Conservation (phyloP, 2,888 invertebrate species). For the Caenorhabditis sp. region DNA sequence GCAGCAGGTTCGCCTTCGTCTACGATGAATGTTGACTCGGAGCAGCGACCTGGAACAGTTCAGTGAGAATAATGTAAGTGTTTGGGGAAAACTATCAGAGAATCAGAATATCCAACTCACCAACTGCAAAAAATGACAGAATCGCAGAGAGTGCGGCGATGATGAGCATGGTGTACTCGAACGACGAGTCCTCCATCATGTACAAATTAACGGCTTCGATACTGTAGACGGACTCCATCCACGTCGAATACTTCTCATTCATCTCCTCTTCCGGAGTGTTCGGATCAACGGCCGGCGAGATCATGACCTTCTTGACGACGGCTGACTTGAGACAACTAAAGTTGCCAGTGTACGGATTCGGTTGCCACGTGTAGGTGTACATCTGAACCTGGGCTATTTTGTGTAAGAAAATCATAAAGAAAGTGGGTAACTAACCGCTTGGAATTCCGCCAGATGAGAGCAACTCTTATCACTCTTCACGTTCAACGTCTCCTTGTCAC, state of each 20-base stretch:
- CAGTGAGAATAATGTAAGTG: too few relatives aligned
- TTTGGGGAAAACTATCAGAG: too few relatives aligned
- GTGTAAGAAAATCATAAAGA: background rate
- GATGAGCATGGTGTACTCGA: slow-evolving; percentile 51
- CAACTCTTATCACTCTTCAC: slow-evolving; percentile 67
- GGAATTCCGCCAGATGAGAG: slow-evolving; percentile 61
- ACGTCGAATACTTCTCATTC: slow-evolving; percentile 74
- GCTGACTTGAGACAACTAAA: slow-evolving; percentile 74
- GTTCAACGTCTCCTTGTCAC: slow-evolving; percentile 65
- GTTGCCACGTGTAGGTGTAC: slow-evolving; percentile 77
- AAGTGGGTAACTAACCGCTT: slow-evolving; percentile 49
- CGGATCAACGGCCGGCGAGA: slow-evolving; percentile 78
- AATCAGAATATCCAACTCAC: too few relatives aligned
- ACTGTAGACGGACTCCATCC: slow-evolving; percentile 77
- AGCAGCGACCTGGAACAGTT: slow-evolving; percentile 61
- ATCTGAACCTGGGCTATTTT: slow-evolving; percentile 59
- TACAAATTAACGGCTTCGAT: slow-evolving; percentile 72
- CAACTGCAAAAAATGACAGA: slow-evolving; percentile 63
- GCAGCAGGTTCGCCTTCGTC: slow-evolving; percentile 73
- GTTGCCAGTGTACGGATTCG: slow-evolving; percentile 64
- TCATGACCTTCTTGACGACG: slow-evolving; percentile 54
- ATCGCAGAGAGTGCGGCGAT: slow-evolving; percentile 52
- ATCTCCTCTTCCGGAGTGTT: slow-evolving; percentile 40
- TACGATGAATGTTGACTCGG: slow-evolving; percentile 71
- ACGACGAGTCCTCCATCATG: slow-evolving; percentile 67